These are phyloP conservation scores for Auanema freiburgensis DNA, from an alignment of 2,888 invertebrate genomes.

Conservation along the genomic window DNA sequence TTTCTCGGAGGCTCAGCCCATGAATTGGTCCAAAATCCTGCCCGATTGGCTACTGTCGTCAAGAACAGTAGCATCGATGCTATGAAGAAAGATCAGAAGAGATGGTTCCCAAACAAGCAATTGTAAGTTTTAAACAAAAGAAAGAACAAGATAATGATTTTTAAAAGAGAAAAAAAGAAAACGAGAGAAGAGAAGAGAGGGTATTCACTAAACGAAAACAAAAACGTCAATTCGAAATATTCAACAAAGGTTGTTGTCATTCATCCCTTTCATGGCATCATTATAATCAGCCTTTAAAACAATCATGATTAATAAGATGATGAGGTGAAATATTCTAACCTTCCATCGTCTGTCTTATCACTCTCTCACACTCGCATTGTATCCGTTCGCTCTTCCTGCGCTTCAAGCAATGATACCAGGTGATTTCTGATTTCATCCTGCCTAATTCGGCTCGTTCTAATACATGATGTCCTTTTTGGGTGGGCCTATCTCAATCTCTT, in stretches of 20 bases:
- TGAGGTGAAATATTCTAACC: neutral
- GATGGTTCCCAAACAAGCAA: constrained; percentile 59
- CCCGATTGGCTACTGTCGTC: constrained; percentile 43
- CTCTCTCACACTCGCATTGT: too few species aligned
- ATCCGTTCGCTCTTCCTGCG: too few species aligned
- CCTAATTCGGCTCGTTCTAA: too few species aligned
- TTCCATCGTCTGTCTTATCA: neutral
- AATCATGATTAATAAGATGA: neutral
- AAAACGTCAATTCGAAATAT: neutral
- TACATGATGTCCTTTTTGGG: too few species aligned
- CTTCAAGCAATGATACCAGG: too few species aligned
- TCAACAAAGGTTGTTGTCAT: neutral
- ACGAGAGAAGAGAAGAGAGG: neutral
- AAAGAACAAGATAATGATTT: neutral
- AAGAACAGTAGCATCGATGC: constrained; percentile 53
- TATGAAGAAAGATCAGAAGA: constrained; percentile 60
- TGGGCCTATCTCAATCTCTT: too few species aligned
- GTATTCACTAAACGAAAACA: too few species aligned
- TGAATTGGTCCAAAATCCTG: constrained; percentile 42
- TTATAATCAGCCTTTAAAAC: neutral
- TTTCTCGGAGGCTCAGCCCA: constrained; percentile 57
- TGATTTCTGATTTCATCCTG: too few species aligned
- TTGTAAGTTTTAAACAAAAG: constrained; percentile 22
- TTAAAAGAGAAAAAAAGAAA: constrained; percentile 4
- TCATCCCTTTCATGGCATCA: neutral